Conservation (phyloP, 2,113 vertebrate species). For the Anseranas semipalmata region DNA sequence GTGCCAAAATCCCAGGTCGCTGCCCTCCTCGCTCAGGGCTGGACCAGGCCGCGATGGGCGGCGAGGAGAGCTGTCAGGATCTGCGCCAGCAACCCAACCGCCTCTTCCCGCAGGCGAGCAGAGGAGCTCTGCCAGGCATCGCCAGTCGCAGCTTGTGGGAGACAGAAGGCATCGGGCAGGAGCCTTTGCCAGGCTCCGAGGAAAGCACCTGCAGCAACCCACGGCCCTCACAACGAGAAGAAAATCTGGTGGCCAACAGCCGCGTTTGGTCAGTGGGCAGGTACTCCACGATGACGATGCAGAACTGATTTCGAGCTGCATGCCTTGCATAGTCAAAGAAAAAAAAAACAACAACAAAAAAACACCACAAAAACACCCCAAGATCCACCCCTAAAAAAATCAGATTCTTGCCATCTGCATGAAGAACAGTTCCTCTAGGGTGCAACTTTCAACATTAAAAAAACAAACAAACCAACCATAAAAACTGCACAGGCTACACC, state of each 20-base stretch:
- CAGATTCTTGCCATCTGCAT: rapidly evolving
- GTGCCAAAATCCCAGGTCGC: too few species aligned
- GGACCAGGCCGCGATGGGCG: background rate
- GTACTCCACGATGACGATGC: rapidly evolving
- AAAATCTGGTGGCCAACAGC: background rate
- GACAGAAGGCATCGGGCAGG: background rate
- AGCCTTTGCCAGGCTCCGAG: rapidly evolving
- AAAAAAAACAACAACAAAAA: background rate
- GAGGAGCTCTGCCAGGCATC: too few species aligned
- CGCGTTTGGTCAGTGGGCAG: rapidly evolving
- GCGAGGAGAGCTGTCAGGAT: background rate
- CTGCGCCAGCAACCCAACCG: background rate
- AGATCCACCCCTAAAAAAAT: rapidly evolving
- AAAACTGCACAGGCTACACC: rapidly evolving
- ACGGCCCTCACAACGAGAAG: rapidly evolving
- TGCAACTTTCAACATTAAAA: background rate
- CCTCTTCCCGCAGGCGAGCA: background rate
- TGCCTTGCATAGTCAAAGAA: background rate
- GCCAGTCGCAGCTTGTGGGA: background rate
- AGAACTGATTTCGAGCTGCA: rapidly evolving
- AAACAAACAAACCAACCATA: background rate
- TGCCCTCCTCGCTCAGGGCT: background rate
- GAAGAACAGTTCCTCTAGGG: rapidly evolving
- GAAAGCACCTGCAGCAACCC: background rate
- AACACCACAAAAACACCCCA: background rate